These are phyloP conservation scores for Pinna nobilis DNA, from an alignment of 1,140 invertebrate genomes.

Conservation along the genomic window DNA sequence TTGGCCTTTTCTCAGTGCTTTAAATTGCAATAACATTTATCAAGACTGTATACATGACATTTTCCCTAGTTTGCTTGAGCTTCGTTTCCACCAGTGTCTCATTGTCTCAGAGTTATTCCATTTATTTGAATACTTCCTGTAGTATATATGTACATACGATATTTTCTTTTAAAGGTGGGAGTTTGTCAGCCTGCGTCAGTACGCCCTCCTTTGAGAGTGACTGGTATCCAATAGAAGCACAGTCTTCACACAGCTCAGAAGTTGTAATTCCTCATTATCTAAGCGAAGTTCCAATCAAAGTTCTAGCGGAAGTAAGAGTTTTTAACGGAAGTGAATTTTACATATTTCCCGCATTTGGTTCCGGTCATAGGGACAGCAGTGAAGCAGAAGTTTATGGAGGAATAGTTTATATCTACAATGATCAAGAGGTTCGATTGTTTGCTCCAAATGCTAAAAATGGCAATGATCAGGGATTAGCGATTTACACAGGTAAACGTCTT, in stretches of 20 bases:
- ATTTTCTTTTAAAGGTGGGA: too few species aligned
- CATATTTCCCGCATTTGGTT: constrained; percentile 27
- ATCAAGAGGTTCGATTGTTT: not conserved
- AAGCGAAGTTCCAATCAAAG: constrained; percentile 24
- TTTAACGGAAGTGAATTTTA: constrained; percentile 1
- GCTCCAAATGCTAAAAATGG: constrained; percentile 3
- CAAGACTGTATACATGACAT: too few species aligned
- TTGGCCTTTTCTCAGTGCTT: too few species aligned
- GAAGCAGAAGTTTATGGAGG: constrained; percentile 8
- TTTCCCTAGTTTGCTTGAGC: too few species aligned
- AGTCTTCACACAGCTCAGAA: not conserved
- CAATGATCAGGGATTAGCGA: too few species aligned
- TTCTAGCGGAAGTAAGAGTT: constrained; percentile 13
- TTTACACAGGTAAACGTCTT: too few species aligned
- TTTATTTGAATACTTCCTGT: too few species aligned
- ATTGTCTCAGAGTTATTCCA: too few species aligned
- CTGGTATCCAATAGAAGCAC: not conserved
- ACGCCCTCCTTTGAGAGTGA: constrained; percentile 5
- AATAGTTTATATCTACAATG: constrained; percentile 29
- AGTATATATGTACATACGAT: too few species aligned
- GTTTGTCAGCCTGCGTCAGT: too few species aligned
- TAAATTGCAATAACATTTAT: too few species aligned
- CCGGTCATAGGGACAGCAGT: constrained; percentile 24
- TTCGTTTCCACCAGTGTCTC: too few species aligned
- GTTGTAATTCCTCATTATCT: constrained; percentile 9